Evolutionary conservation across 2,888 invertebrate species (phyloP), one percentile per base, ranked within the genome.

Genomic region (Agrilus mali): DNA sequence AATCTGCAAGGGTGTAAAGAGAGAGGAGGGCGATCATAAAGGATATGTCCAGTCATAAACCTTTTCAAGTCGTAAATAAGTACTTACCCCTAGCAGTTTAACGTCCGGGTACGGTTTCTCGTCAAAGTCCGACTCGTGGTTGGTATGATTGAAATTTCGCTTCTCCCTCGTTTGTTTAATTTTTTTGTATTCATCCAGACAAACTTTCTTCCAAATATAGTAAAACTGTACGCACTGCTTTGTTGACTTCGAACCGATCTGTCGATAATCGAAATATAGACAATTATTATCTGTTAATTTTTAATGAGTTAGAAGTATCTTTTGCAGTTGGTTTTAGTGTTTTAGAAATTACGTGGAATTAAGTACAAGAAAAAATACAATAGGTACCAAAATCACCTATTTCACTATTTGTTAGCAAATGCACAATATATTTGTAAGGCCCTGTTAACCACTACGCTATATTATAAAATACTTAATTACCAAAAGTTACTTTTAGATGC

Each of bases 161-260:
- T 59, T 53, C 40, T 67, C 66, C 44, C 65, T 54, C 33, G 57
- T 42, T 42, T 59, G 57, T 47, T 66, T 66, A 42, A 66, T 50
- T 45, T 60, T 53, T 42, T 61, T 57, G 47, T 68, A 66, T 49
- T 67, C 67, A 66, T 95, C 92, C 53, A 86, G 83, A 59, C 94
- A 94, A 31, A 94, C 82, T 68, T 96, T 95, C 72, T 98, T 97
- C 97, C 97, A 98, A 60, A 95, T 82, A 68, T 98, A 97, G 70
- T 98, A 98, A 72, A 97, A 95, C 72, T 95, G 93, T 60, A 96
- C 80, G 72, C 97, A 97, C 66, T 94, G 93, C 59, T 88, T 88
- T 35, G 85, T 78, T 51, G 82, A 78, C 73, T 95, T 95, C 39
- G 84, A 82, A 59, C 80, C 78, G 63, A 92, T 72, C 83, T 86